A percentile compares a stretch with the other conserved stretches of the same genome.
Evolutionary conservation across 2,888 invertebrate species (phyloP).

Genomic region (Perdita meconis): DNA sequence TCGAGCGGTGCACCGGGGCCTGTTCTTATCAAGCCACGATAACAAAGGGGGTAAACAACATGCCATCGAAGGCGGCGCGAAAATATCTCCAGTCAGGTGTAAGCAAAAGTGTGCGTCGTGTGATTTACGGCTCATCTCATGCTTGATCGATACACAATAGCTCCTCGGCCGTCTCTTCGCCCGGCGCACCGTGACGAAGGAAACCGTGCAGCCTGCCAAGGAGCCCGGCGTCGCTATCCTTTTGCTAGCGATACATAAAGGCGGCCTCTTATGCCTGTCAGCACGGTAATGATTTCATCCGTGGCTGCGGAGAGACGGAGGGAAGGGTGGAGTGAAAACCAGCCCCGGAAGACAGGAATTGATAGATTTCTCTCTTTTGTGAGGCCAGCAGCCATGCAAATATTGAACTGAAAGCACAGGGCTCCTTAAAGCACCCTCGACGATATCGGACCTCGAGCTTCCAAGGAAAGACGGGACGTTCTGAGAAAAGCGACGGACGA

Average conservation of each 20-base stretch:
- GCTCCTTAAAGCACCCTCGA: conserved; percentile 69
- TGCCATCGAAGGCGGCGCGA: conserved; percentile 10
- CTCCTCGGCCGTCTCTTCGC: background rate
- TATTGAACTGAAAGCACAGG: conserved; percentile 74
- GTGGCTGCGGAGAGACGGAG: conserved; percentile 26
- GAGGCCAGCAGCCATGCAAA: conserved; percentile 72
- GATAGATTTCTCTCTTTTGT: conserved; percentile 80
- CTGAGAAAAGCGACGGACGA: conserved; percentile 5
- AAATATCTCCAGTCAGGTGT: conserved; percentile 55
- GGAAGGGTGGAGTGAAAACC: conserved; percentile 27
- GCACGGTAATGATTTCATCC: conserved; percentile 74
- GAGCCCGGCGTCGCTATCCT: conserved; percentile 56
- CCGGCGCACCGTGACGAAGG: conserved; percentile 33
- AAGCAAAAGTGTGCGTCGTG: conserved; percentile 54
- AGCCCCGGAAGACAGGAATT: conserved; percentile 80
- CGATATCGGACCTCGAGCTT: conserved; percentile 56
- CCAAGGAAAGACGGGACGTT: background rate
- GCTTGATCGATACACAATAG: conserved; percentile 63
- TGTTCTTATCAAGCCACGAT: conserved; percentile 28
- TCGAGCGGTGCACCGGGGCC: background rate
- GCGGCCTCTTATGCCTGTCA: conserved; percentile 60
- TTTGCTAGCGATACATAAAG: conserved; percentile 68
- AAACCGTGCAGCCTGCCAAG: conserved; percentile 39
- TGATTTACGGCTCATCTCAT: conserved; percentile 72
- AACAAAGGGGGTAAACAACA: conserved; percentile 30